These are phyloP conservation scores for Melanaphis sacchari DNA, from an alignment of 1,140 invertebrate genomes.

Conservation along the genomic window DNA sequence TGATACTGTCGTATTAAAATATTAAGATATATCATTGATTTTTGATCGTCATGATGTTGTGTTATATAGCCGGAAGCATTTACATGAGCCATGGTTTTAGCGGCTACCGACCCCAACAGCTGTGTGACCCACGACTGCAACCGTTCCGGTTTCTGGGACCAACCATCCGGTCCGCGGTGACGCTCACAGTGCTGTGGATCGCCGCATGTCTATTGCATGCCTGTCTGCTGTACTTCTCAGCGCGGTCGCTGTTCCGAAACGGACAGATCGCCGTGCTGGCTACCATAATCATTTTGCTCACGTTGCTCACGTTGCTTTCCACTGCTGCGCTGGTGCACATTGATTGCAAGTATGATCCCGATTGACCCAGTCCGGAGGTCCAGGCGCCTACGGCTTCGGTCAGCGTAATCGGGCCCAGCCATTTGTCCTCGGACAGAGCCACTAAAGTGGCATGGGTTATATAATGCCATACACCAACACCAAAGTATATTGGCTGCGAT, in stretches of 20 bases:
- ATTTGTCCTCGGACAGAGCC: slow-evolving; percentile 58
- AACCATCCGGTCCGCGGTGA: slow-evolving; percentile 62
- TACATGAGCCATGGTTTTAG: slow-evolving; percentile 64
- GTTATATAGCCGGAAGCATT: slow-evolving; percentile 64
- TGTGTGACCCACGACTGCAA: slow-evolving; percentile 64
- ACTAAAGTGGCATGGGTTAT: slow-evolving; percentile 60
- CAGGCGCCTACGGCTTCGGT: slow-evolving; percentile 59
- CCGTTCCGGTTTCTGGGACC: slow-evolving; percentile 66
- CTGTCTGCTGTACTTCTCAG: slow-evolving; percentile 58
- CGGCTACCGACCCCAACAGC: slow-evolving; percentile 63
- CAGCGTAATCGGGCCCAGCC: slow-evolving; percentile 58
- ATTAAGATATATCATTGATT: neutral
- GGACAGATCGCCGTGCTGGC: slow-evolving; percentile 59
- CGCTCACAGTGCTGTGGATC: slow-evolving; percentile 66
- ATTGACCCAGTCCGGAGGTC: slow-evolving; percentile 60
- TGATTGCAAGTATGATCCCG: slow-evolving; percentile 61
- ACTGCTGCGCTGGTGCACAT: slow-evolving; percentile 59
- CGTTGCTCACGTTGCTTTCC: slow-evolving; percentile 58
- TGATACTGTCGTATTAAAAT: neutral
- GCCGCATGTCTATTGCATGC: slow-evolving; percentile 63
- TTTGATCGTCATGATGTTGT: neutral
- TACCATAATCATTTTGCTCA: slow-evolving; percentile 58
- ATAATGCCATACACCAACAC: slow-evolving; percentile 9
- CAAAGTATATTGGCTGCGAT: neutral
- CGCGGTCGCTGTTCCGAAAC: slow-evolving; percentile 57